Evolutionary conservation across 1,140 invertebrate genomes (phyloP).

Genomic region (Drosophila mojavensis): DNA sequence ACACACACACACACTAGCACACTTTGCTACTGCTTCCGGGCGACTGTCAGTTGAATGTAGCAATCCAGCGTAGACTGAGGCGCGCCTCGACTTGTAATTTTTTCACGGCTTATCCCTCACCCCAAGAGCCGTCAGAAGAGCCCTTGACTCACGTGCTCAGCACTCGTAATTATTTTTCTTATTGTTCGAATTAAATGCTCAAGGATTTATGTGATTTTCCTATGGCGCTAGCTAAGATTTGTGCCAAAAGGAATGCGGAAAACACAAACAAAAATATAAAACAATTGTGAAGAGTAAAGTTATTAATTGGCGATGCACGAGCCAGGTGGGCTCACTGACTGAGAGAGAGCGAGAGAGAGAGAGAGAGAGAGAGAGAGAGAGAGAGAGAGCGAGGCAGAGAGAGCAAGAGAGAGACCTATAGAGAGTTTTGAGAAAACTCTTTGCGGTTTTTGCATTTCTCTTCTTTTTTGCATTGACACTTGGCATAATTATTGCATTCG

Average conservation of each 20-base stretch:
- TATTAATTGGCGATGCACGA: constrained; percentile 66
- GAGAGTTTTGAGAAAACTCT: background rate
- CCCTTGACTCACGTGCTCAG: constrained; percentile 77
- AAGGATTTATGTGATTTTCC: constrained; percentile 72
- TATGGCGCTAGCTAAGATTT: constrained; percentile 53
- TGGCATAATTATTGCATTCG: constrained; percentile 83
- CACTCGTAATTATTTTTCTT: constrained; percentile 82
- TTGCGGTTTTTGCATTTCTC: constrained; percentile 50
- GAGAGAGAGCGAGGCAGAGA: background rate
- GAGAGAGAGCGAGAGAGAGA: background rate
- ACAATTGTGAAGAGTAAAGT: constrained; percentile 34
- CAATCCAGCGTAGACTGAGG: constrained; percentile 31
- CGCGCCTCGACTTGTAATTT: constrained; percentile 67
- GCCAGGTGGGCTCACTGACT: background rate
- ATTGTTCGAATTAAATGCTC: constrained; percentile 81
- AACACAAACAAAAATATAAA: constrained; percentile 11
- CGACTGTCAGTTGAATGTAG: constrained; percentile 69
- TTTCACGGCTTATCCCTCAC: constrained; percentile 71
- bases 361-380: background rate
- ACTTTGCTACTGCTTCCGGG: constrained; percentile 71
- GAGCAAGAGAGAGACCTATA: background rate
- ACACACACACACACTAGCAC: constrained; percentile 23
- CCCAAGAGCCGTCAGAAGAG: constrained; percentile 38
- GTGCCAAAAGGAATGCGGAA: constrained; percentile 50
- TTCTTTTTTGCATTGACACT: constrained; percentile 64